Evolutionary conservation across 2,113 vertebrate species (phyloP).

Genomic region (Spea bombifrons): DNA sequence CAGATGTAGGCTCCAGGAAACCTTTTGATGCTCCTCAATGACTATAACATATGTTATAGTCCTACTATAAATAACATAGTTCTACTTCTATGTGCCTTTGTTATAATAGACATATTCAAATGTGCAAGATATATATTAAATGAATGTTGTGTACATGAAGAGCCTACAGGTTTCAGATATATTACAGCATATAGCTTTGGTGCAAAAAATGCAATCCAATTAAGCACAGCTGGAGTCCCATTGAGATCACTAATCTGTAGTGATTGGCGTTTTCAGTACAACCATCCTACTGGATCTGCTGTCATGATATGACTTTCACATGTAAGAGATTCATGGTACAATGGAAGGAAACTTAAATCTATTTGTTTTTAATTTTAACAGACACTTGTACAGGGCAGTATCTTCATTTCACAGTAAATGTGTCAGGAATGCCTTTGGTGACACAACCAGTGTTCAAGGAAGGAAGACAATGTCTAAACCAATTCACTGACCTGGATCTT

Average conservation of each 20-base stretch:
- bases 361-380: no score
- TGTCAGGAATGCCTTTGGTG: conserved; percentile 3
- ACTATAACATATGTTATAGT: background rate
- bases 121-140: no score
- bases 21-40: background rate
- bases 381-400: background rate
- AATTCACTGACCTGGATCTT: conserved; percentile 34
- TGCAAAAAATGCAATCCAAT: background rate
- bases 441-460: conserved; percentile 7
- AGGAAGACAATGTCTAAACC: conserved; percentile 44
- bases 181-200: background rate
- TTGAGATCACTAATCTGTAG: conserved; percentile 18
- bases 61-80: no score
- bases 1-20: background rate
- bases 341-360: no score
- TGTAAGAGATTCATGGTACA: conserved; percentile 1
- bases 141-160: background rate
- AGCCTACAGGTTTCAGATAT: background rate
- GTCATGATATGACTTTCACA: conserved; percentile 54
- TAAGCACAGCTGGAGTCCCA: background rate
- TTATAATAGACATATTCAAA: background rate
- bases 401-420: conserved; percentile 19
- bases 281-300: conserved; percentile 51
- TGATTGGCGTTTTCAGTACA: conserved; percentile 22
- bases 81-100: background rate